Evolutionary conservation across 1,140 invertebrate species (phyloP).

Genomic region (Calliopsis andreniformis): DNA sequence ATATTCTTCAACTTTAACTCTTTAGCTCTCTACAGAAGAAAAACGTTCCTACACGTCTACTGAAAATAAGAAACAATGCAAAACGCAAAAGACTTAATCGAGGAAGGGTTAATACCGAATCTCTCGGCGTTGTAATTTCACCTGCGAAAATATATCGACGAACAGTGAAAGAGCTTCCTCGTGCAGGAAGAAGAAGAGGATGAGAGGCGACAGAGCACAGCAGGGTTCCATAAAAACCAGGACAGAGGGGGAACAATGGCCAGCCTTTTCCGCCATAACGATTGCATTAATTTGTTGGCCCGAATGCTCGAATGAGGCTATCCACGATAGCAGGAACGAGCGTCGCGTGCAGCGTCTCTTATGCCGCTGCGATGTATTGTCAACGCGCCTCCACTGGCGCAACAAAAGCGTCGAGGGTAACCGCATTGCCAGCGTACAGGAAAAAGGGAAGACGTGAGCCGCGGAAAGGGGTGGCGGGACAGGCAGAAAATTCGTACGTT

Average conservation of each 20-base stretch:
- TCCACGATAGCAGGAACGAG: not conserved
- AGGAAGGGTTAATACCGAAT: no score
- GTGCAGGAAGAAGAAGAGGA: no score
- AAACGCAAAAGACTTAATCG: no score
- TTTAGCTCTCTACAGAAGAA: no score
- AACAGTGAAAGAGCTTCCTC: not conserved
- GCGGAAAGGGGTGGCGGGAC: conserved; percentile 24
- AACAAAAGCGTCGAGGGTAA: conserved; percentile 33
- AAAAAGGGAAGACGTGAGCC: conserved; percentile 24
- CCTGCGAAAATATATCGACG: not conserved
- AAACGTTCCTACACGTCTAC: no score
- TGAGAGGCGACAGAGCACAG: not conserved
- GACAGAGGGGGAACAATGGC: conserved; percentile 2
- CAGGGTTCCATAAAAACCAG: not conserved
- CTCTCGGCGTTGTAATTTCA: not conserved
- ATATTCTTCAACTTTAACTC: no score
- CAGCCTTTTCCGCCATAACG: conserved; percentile 6
- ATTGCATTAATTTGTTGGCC: conserved; percentile 26
- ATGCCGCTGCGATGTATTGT: conserved; percentile 11
- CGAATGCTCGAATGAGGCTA: not conserved
- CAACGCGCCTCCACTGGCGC: not conserved
- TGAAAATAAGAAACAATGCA: no score
- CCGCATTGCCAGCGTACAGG: not conserved
- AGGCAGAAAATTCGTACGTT: conserved; percentile 43
- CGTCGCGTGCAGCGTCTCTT: conserved; percentile 17